A percentile compares a stretch with the other conserved stretches of the same genome.
phyloP scores from a whole-genome alignment of 2,113 vertebrate genomes.

The Lepus europaeus region DNA sequence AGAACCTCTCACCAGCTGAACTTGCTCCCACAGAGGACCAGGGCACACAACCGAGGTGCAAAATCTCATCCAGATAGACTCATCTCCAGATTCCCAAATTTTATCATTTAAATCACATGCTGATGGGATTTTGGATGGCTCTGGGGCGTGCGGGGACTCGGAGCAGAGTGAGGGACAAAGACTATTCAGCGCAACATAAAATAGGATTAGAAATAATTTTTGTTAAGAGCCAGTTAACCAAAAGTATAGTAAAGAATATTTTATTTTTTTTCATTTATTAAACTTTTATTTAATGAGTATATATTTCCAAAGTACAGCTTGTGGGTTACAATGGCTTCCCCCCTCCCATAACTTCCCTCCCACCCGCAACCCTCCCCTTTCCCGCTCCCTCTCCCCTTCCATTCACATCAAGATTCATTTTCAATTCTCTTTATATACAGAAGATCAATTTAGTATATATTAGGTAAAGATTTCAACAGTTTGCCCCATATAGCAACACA shows the following conservation, averaged over 20 bases:
- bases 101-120: not conserved
- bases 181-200: not conserved
- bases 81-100: not conserved
- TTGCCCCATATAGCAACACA: too few species aligned
- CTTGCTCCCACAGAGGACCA: not conserved
- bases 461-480: too few species aligned
- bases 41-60: too few species aligned
- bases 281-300: not conserved
- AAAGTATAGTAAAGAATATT: not conserved
- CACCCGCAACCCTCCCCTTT: too few species aligned
- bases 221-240: not conserved
- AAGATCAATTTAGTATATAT: too few species aligned
- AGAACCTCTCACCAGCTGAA: not conserved
- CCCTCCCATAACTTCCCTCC: too few species aligned
- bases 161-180: not conserved
- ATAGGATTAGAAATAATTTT: constrained; percentile 22
- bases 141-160: not conserved
- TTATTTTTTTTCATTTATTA: too few species aligned
- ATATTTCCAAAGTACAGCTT: not conserved
- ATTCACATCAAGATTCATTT: too few species aligned
- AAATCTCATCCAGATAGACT: not conserved
- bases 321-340: too few species aligned
- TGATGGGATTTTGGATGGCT: not conserved
- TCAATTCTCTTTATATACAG: too few species aligned
- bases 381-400: too few species aligned